Base-by-base conservation (phyloP, 1,140 invertebrate genomes). In the Eufriesea mexicana region DNA sequence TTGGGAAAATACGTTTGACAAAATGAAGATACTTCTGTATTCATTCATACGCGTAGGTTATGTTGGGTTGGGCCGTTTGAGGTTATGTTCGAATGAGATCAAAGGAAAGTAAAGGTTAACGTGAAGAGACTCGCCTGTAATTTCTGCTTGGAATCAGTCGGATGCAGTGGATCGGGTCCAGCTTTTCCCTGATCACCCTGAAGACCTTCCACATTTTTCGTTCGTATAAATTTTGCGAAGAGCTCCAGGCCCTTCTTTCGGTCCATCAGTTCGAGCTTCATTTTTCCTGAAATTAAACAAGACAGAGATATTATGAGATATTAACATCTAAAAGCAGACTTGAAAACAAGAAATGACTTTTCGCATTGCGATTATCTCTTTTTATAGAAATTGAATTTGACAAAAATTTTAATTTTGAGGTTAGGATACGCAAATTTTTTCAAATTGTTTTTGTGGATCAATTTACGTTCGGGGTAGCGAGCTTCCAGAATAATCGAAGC, bases 211-310 rank as follows among this genome's bases (percentile, higher is more conserved):
- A 97, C 95, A 93, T 97, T 97, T 94, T 97, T 97, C 67, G 97
- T 97, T 73, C 97, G 95, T 91, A 97, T 97, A 78, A 97, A 94
- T 94, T 97, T 97, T 81, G 96, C 95, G 89, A 97, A 96, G 84
- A 97, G 93, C 84, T 96, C 95, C 85, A 97, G 94, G 78, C 96
- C 95, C 78, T 94, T 94, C 70, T 96, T 95, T 57, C 94, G 93
- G 85, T 96, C 95, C 86, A 93, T 92, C 89, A 95, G 89, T 57
- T 95, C 94, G 84, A 95, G 89, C 93, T 95, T 95, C 95, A 95
- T 95, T 89, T 47, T 94, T 95, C 86, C 92, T 93, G 88, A 6
- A 92, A 91, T 42, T 51, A 61, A 64, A 78, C 7, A 1, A 10
- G 7, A 62, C 16, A 7, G 51, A 16, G 6, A 23, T 70, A 28